Base-by-base conservation (phyloP, 1,140 invertebrate species). In the Diachasmimorpha longicaudata region DNA sequence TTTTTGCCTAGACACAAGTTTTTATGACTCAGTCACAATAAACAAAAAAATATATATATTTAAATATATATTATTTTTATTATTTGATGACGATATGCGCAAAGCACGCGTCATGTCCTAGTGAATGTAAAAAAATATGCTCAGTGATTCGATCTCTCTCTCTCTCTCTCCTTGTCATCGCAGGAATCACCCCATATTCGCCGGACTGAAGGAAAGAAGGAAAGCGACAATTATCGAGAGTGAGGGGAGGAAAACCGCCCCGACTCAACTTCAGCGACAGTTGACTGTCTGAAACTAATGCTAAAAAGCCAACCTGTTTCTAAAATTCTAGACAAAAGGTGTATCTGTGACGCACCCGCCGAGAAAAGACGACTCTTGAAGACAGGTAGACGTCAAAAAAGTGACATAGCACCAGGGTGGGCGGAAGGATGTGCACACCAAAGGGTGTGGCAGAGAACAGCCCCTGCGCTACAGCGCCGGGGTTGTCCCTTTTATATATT, bases 371-470 rank as follows among this genome's bases (percentile, higher is more conserved):
- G 58, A 25, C 31, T 63, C 19, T 25, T 13, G 14, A 23, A 13
- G 21, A 63, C 14, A 63, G 58, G 11, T 19, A 63, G 58, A 63
- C 23, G 58, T 63, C 58, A 63, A 63, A 63, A 63, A 63, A 25
- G 23, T 63, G 39, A 71, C 23, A 9, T 71, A 19, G 67, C 67
- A 63, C 58, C 36, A 42, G 42, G 67, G 42, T 70, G 67, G 36
- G 67, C 69, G 69, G 58, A 63, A 71, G 39, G 36, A 71, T 48
- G 36, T 39, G 23, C 69, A 71, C 69, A 39, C 67, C 42, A 37
- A 69, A 69, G 67, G 67, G 67, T 69, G 39, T 69, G 72, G 67
- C 58, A 74, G 72, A 52, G 55, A 63, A 39, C 19, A 31, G 66
- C 46, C 46, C 44, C 73, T 67, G 19, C 31, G 52, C 52, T 19